Base-by-base conservation (phyloP, 2,797 vertebrate genomes). In the Gallinago nigripennis region DNA sequence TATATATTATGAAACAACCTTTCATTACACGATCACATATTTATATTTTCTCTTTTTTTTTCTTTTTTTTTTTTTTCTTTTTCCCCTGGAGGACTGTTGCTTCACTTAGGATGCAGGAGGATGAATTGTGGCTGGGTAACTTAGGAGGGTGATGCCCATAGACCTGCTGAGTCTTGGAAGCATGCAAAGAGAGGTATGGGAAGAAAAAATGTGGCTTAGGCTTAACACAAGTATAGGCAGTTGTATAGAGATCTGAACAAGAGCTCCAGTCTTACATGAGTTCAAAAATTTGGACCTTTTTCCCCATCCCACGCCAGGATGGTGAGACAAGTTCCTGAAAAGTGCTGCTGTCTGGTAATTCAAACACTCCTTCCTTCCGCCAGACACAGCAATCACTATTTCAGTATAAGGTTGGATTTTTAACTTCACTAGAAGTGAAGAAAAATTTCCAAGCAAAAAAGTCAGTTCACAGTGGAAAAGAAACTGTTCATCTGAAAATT, bases 1-100 rank as follows among this genome's bases (percentile, higher is more conserved):
- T 92, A 91, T 66, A n/a, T 83, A 92, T 90, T 95, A 92, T 84
- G 87, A 88, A 94, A 60, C 65, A 96, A 58, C 33, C 66, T 84
- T 86, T 95, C 91, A 91, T 94, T 90, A 79, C 20, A 45, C 0
- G 0, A 82, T 57, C 51, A 50, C 4, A 2, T 78, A 25, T 77
- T 73, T 78, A 54, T 41, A 41, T 41, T 16, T 41, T 16, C 41
- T 19, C 28, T n/a, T 76, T 83, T 53, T 57, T 78, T 23, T 58
- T 37, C 37, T 16, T 8, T 12, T 19, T 23, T 23, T 23, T 57
- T 33, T 20, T 13, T 8, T 48, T 48, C 10, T 46, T 46, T 46
- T 17, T 16, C 25, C 35, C 54, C 63, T 0, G 0, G 56, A 69
- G 79, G 54, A 30, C 9, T 76, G 17, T 43, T 86, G 82, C 31